phyloP scores from a whole-genome alignment of 1,140 invertebrate species.

The Lineus longissimus region DNA sequence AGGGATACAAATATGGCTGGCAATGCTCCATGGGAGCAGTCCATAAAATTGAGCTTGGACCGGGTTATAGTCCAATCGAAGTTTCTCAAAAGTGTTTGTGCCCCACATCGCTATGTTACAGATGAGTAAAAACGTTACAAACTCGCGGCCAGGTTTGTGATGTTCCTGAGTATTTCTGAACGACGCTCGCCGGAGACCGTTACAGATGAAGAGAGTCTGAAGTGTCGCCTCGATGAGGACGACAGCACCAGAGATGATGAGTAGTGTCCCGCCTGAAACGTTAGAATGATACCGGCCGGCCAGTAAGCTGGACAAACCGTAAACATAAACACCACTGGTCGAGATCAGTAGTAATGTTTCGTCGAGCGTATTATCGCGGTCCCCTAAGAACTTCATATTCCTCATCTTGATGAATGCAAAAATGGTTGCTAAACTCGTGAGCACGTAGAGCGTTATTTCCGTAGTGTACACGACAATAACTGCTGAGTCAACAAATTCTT shows the following conservation, averaged over 20 bases:
- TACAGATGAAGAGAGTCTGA: conserved; percentile 77
- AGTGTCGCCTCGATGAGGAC: conserved; percentile 85
- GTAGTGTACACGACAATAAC: conserved; percentile 29
- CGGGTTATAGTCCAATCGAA: conserved; percentile 33
- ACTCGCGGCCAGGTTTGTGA: conserved; percentile 88
- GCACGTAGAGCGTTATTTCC: conserved; percentile 29
- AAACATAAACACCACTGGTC: conserved; percentile 85
- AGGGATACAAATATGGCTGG: conserved; percentile 41
- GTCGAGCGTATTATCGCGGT: conserved; percentile 77
- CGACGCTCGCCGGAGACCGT: conserved; percentile 67
- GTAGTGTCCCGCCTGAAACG: conserved; percentile 22
- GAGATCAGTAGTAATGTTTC: conserved; percentile 86
- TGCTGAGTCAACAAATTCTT: conserved; percentile 18
- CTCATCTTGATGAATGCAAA: conserved; percentile 66
- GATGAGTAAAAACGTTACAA: conserved; percentile 91
- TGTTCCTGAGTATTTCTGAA: conserved; percentile 84
- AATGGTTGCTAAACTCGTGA: conserved; percentile 26
- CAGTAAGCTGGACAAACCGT: conserved; percentile 88
- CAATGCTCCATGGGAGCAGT: conserved; percentile 36
- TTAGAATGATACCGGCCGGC: conserved; percentile 77
- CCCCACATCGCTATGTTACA: conserved; percentile 65
- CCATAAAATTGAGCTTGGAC: conserved; percentile 40
- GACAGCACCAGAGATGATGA: conserved; percentile 34
- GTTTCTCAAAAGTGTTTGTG: conserved; percentile 40
- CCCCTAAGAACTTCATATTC: conserved; percentile 79